These are phyloP conservation scores for Proctacanthus coquilletti DNA, from an alignment of 1,140 invertebrate species.

Conservation along the genomic window DNA sequence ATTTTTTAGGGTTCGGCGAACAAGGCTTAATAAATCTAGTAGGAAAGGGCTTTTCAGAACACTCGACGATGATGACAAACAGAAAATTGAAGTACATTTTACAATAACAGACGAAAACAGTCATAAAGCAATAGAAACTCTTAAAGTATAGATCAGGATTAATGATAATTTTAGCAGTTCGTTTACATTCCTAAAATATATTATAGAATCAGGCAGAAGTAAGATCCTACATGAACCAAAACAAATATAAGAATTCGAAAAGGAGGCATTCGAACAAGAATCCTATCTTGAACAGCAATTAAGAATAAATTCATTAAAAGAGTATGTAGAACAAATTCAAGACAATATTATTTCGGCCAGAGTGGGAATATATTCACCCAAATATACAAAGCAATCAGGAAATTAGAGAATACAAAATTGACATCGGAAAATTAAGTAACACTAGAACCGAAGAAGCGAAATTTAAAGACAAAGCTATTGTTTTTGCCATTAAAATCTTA, in stretches of 20 bases:
- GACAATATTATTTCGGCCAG: conserved; percentile 1
- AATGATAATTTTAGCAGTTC: background rate
- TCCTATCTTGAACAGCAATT: background rate
- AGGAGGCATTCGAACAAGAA: background rate
- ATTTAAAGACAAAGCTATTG: background rate
- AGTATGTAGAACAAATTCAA: background rate
- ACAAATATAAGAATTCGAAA: background rate
- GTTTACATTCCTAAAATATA: background rate
- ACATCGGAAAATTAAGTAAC: background rate
- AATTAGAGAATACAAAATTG: background rate
- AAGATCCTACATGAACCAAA: too few species aligned
- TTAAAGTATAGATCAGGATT: background rate
- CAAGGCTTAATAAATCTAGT: background rate
- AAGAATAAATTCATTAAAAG: background rate
- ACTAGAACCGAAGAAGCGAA: background rate
- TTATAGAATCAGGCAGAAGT: background rate
- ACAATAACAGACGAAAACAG: background rate
- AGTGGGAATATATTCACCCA: background rate
- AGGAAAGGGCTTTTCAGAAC: background rate
- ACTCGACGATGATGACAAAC: background rate
- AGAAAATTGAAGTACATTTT: background rate
- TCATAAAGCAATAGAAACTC: background rate
- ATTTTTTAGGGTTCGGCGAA: too few species aligned
- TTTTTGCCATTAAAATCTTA: background rate
- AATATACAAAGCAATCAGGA: background rate